These are phyloP conservation scores for Odontesthes bonariensis DNA, from an alignment of 2,113 vertebrate species.

Conservation along the genomic window DNA sequence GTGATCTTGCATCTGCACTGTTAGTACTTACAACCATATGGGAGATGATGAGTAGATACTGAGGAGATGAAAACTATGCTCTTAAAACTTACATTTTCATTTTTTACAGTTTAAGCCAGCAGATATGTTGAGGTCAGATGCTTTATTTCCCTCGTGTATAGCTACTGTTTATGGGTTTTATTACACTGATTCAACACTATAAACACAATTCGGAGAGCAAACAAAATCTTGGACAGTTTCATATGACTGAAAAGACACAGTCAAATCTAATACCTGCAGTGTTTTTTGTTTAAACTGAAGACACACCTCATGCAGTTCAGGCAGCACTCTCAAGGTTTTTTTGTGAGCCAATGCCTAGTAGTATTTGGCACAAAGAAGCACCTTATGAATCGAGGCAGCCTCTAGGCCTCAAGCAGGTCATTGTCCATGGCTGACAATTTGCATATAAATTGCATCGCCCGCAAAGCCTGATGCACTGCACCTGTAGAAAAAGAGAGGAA, in stretches of 20 bases:
- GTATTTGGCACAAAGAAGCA: conserved; percentile 41
- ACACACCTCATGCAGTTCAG: conserved; percentile 21
- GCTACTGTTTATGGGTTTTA: conserved; percentile 4
- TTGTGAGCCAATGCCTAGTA: conserved; percentile 5
- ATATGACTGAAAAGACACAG: conserved; percentile 1
- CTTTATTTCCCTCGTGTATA: neutral
- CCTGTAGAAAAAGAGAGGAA: conserved; percentile 44
- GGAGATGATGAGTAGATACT: neutral
- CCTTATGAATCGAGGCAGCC: conserved; percentile 61
- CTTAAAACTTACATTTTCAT: neutral
- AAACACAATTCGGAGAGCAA: neutral
- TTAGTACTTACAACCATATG: neutral
- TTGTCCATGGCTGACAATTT: conserved; percentile 70
- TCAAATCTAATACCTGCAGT: conserved; percentile 4
- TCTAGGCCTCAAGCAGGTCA: conserved; percentile 55
- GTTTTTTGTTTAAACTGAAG: conserved; percentile 29
- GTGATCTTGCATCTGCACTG: neutral
- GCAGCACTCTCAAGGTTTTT: conserved; percentile 35
- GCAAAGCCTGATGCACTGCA: conserved; percentile 56
- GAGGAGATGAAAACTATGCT: conserved; percentile 1
- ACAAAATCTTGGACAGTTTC: conserved; percentile 9
- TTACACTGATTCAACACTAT: conserved; percentile 9
- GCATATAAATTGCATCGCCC: conserved; percentile 82
- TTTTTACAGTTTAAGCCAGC: neutral
- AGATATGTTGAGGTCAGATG: neutral